phyloP scores from a whole-genome alignment of 2,113 vertebrate genomes.

The Cavia aperea region DNA sequence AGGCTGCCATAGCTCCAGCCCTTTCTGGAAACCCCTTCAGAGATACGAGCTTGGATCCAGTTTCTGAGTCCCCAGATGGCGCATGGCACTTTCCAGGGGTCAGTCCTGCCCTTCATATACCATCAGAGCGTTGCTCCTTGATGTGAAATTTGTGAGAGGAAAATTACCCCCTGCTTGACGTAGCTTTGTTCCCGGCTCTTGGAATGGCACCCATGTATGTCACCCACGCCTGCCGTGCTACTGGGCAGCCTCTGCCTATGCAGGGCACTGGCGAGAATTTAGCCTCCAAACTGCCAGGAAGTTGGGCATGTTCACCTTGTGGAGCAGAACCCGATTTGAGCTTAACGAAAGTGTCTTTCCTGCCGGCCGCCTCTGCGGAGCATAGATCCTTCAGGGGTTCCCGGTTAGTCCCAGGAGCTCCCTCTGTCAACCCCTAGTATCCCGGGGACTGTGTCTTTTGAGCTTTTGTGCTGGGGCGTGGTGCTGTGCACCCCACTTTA shows the following conservation, averaged over 20 bases:
- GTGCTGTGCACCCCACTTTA: background rate
- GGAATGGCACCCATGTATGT: background rate
- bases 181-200: background rate
- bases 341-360: background rate
- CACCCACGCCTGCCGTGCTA: background rate
- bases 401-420: background rate
- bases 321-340: background rate
- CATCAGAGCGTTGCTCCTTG: background rate
- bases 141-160: background rate
- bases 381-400: background rate
- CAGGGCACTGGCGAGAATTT: rapidly evolving
- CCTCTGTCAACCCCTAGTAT: background rate
- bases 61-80: slow-evolving; percentile 19
- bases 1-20: slow-evolving; percentile 49
- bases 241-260: no score
- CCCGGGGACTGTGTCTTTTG: background rate
- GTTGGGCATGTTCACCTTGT: background rate
- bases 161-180: rapidly evolving
- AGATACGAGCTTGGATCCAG: slow-evolving; percentile 30
- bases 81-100: background rate
- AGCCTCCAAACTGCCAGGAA: background rate
- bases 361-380: background rate
- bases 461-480: background rate
- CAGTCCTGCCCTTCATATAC: background rate
- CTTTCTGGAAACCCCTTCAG: slow-evolving; percentile 55